These are phyloP conservation scores for Mandrillus leucophaeus DNA, from an alignment of 2,113 vertebrate genomes.

Conservation along the genomic window DNA sequence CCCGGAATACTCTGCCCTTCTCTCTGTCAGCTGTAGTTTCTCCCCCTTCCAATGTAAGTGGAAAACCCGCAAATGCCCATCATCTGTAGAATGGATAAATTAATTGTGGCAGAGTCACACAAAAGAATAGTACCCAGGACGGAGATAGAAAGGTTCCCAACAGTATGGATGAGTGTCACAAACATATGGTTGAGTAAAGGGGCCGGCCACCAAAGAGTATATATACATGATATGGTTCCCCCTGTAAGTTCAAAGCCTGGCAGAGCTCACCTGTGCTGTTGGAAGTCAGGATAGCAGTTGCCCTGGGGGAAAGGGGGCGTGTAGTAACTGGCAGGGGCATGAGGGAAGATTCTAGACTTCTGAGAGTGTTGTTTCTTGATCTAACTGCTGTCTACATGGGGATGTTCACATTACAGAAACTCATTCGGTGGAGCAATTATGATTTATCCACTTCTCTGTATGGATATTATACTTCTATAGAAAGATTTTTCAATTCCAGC, in stretches of 20 bases:
- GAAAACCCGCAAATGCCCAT: neutral
- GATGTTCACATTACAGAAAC: neutral
- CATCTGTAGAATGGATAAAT: neutral
- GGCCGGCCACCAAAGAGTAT: neutral
- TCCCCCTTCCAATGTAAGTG: neutral
- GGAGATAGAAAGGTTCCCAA: neutral
- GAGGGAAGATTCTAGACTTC: conserved; percentile 14
- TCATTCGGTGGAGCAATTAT: neutral
- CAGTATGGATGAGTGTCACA: neutral
- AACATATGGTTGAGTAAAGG: neutral
- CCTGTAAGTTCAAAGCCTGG: neutral
- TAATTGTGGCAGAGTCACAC: neutral
- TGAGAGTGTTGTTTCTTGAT: conserved; percentile 29
- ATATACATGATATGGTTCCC: neutral
- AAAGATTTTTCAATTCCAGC: neutral
- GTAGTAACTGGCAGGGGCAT: neutral
- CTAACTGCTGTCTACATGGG: neutral
- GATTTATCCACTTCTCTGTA: neutral
- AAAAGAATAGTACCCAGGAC: neutral
- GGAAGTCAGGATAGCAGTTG: neutral
- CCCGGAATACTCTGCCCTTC: neutral
- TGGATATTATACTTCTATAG: neutral
- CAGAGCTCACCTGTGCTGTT: neutral
- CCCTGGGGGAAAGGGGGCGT: neutral
- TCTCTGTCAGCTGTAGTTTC: neutral